Percentiles rank a stretch among this genome's conserved stretches.
These are phyloP conservation scores for Anoncus sp. DNA, from an alignment of 2,888 invertebrate species.

Conservation along the genomic window DNA sequence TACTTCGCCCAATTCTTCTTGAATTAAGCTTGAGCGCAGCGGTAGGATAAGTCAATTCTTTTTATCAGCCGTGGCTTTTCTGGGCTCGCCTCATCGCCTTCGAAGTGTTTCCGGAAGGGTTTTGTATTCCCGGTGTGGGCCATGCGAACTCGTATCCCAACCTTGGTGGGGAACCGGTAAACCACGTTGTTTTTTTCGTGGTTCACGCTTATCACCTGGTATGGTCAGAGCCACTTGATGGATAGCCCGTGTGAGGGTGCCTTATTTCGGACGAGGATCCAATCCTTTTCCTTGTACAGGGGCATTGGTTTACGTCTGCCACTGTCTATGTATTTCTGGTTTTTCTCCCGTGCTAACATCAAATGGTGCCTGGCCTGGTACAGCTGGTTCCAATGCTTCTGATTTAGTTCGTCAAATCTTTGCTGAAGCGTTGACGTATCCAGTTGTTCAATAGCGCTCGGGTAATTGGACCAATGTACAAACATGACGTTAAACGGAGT, in stretches of 20 bases:
- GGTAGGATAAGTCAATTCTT: constrained; percentile 6
- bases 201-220: constrained; percentile 20
- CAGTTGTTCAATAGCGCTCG: constrained; percentile 22
- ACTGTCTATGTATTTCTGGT: constrained; percentile 13
- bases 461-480: constrained; percentile 25
- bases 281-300: constrained; percentile 13
- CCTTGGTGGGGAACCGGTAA: constrained; percentile 14
- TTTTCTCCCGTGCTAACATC: constrained; percentile 16
- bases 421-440: constrained; percentile 25
- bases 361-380: constrained; percentile 18
- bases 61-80: constrained; percentile 7
- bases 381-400: constrained; percentile 18
- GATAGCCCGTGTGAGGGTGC: constrained; percentile 17
- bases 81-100: background rate
- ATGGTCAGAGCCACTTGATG: constrained; percentile 13
- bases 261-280: constrained; percentile 15
- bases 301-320: constrained; percentile 22
- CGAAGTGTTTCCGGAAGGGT: background rate
- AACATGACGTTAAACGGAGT: constrained; percentile 35
- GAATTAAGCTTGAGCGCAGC: constrained; percentile 2
- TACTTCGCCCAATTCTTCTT: constrained; percentile 22
- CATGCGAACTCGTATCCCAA: constrained; percentile 7
- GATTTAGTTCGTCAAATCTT: constrained; percentile 23
- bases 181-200: constrained; percentile 20
- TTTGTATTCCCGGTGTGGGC: constrained; percentile 25